Percentiles rank a stretch among this genome's conserved stretches.
Evolutionary conservation across 2,888 invertebrate species (phyloP).

Genomic region (Trisateles emortualis): DNA sequence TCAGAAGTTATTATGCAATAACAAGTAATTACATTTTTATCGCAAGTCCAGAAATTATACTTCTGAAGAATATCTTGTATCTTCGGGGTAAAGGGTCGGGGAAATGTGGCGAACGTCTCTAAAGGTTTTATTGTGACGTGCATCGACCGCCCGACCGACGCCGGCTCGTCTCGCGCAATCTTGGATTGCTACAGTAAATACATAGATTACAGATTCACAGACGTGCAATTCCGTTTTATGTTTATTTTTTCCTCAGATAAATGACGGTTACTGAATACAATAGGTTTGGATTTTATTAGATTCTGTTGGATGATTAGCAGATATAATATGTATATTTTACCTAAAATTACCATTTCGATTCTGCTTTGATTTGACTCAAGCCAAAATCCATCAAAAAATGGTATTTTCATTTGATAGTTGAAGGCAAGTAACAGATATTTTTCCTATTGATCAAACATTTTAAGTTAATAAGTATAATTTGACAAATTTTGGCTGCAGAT

Average conservation of each 20-base stretch:
- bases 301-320: too few relatives aligned
- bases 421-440: not conserved
- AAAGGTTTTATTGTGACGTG: constrained; percentile 60
- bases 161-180: constrained; percentile 78
- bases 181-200: constrained; percentile 70
- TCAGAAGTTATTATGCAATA: constrained; percentile 7
- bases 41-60: constrained; percentile 35
- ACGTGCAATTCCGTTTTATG: constrained; percentile 50
- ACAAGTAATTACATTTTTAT: constrained; percentile 11
- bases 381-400: not conserved
- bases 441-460: constrained; percentile 19
- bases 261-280: not conserved
- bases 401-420: not conserved
- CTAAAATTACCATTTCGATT: not conserved
- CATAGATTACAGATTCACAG: constrained; percentile 61
- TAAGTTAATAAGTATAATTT: constrained; percentile 29
- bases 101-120: constrained; percentile 40
- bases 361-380: not conserved
- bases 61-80: constrained; percentile 35
- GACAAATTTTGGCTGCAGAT: constrained; percentile 14
- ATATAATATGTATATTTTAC: too few relatives aligned
- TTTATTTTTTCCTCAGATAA: constrained; percentile 24
- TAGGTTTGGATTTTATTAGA: too few relatives aligned
- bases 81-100: constrained; percentile 24
- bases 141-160: constrained; percentile 78